phyloP scores from a whole-genome alignment of 2,888 invertebrate species.

The Cheilosia grossa region DNA sequence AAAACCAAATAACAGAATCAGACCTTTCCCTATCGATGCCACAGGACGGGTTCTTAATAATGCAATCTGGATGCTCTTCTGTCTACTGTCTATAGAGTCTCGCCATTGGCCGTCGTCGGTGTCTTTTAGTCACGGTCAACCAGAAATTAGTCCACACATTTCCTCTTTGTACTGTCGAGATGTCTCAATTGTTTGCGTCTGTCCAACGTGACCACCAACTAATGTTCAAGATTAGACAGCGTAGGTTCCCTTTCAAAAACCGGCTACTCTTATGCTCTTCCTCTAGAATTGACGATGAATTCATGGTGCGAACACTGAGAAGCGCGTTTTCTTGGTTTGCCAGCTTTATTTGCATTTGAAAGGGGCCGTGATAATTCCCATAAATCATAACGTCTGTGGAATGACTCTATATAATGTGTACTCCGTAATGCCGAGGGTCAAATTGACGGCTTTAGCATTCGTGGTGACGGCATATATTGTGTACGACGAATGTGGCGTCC shows the following conservation, averaged over 20 bases:
- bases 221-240: constrained; percentile 67
- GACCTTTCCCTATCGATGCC: constrained; percentile 39
- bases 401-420: constrained; percentile 35
- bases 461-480: constrained; percentile 28
- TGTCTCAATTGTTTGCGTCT: constrained; percentile 60
- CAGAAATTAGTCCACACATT: constrained; percentile 74
- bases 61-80: constrained; percentile 20
- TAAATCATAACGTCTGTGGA: constrained; percentile 62
- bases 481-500: constrained; percentile 48
- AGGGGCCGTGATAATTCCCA: constrained; percentile 66
- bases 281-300: background rate
- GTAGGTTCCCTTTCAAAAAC: constrained; percentile 19
- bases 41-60: constrained; percentile 2
- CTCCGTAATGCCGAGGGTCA: constrained; percentile 34
- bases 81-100: background rate
- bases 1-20: constrained; percentile 55
- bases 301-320: constrained; percentile 21
- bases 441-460: constrained; percentile 35
- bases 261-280: background rate
- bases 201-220: constrained; percentile 70
- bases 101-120: constrained; percentile 53
- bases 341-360: constrained; percentile 64
- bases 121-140: constrained; percentile 75
- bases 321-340: constrained; percentile 24
- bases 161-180: constrained; percentile 66